Conservation (phyloP, 92 coral and sea anemone genomes). For the Parazoanthus darwini region DNA sequence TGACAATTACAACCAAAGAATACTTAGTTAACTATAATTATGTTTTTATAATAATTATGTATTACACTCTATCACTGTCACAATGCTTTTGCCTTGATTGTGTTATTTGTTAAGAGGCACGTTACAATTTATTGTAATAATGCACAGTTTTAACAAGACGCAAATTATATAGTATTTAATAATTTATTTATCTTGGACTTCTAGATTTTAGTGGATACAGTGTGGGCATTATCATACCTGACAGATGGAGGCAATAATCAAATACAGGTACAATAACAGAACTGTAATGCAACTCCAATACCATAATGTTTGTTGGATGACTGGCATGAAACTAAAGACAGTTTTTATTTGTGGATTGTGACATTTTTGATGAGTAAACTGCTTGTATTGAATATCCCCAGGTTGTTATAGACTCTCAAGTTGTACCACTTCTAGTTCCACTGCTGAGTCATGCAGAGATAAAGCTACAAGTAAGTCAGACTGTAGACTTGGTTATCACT, state of each 20-base stretch:
- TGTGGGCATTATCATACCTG: constrained; percentile 97
- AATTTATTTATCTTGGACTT: background rate
- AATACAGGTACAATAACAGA: constrained; percentile 70
- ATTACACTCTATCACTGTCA: no score
- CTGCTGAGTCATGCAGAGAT: constrained; percentile 89
- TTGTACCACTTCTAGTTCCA: constrained; percentile 91
- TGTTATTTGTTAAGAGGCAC: no score
- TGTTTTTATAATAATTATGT: no score
- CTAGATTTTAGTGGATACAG: constrained; percentile 98
- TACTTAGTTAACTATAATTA: no score
- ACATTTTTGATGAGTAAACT: no score
- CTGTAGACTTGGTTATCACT: background rate
- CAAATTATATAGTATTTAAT: no score
- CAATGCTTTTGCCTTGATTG: no score
- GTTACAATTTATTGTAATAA: no score
- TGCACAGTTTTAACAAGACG: no score
- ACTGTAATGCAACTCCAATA: background rate
- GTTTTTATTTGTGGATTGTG: no score
- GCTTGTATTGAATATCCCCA: constrained; percentile 16
- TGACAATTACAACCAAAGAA: no score
- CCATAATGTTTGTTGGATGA: background rate
- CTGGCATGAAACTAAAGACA: background rate
- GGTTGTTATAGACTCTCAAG: constrained; percentile 98
- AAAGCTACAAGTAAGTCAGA: constrained; percentile 78
- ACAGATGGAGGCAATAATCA: constrained; percentile 99